Conservation (phyloP, 2,797 vertebrate species). For the Xiphophorus birchmanni region DNA sequence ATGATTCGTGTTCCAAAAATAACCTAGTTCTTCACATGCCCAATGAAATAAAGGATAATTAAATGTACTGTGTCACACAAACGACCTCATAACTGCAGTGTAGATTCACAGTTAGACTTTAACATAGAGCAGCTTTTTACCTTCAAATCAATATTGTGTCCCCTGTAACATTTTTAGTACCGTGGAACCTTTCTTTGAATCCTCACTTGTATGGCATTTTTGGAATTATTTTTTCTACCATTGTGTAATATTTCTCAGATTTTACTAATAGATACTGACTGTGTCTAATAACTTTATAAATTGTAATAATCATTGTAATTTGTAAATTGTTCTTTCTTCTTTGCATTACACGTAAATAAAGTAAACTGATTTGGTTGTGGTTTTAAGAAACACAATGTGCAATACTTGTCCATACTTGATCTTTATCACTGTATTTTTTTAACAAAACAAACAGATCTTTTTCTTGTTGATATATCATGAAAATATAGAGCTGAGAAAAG, state of each 20-base stretch:
- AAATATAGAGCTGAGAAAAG: neutral
- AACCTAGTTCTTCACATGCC: conserved; percentile 14
- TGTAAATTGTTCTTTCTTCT: too few species aligned
- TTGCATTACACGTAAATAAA: neutral
- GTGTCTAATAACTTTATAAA: neutral
- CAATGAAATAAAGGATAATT: conserved; percentile 27
- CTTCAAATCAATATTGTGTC: conserved; percentile 17
- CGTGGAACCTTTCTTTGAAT: neutral
- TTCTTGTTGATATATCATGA: neutral
- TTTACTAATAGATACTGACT: neutral
- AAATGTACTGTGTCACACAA: conserved; percentile 29
- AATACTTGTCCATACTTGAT: neutral
- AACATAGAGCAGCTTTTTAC: conserved; percentile 9
- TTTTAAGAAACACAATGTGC: neutral
- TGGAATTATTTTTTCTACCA: neutral
- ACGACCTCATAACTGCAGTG: conserved; percentile 22
- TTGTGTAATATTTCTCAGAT: neutral
- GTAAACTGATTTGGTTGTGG: neutral
- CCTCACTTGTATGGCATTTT: conserved; percentile 19
- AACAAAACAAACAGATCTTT: too few species aligned
- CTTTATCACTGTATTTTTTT: neutral
- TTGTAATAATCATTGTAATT: too few species aligned
- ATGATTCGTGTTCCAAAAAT: conserved; percentile 28
- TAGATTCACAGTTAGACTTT: conserved; percentile 25
- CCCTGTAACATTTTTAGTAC: conserved; percentile 9